Base-by-base conservation (phyloP, 2,113 vertebrate species). In the Hipposideros armiger region DNA sequence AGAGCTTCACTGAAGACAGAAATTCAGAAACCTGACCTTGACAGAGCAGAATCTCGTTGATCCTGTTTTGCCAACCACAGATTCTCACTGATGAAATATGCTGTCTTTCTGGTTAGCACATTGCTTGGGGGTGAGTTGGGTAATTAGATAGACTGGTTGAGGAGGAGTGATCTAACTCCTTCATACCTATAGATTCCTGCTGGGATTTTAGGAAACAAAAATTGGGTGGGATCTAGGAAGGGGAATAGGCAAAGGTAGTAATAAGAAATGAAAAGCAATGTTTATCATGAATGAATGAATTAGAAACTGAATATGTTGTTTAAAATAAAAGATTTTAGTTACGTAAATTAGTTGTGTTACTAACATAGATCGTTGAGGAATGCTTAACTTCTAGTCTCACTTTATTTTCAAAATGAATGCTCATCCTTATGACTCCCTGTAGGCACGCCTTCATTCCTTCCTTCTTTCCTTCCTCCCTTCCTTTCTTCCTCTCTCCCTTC, bases 41-140 rank as follows among this genome's bases (percentile, higher is more conserved):
- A 15, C 7, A 76, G 83, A 80, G 20, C 17, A 83, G 86, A 92
- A 77, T 88, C 95, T 88, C 47, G 94, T 50, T 60, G 7, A 60
- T 94, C 90, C 83, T 82, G 97, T 95, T 97, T 92, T 83, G 24
- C 88, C 54, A 86, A 45, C 54, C 56, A 62, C 40, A 91, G 77
- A 70, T 40, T 95, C 30, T 95, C 92, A 92, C 77, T 86, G 16
- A 62, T 36, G 58, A 97, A 95, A 56, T 94, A 95, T 92, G 91
- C 47, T 91, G 82, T 96, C 85, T 94, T 96, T 97, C 96, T 73
- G 56, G 97, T 96, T 93, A 81, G 91, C 74, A 11, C 3, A 24
- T 89, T 76, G 94, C 96, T 94, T 83, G 40, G 47, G 77, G 88
- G 80, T 42, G 58, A 86, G 62, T 70, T 92, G 93, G 14, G 11